These are phyloP conservation scores for Ochropleura plecta DNA, from an alignment of 2,888 invertebrate species.

Conservation along the genomic window DNA sequence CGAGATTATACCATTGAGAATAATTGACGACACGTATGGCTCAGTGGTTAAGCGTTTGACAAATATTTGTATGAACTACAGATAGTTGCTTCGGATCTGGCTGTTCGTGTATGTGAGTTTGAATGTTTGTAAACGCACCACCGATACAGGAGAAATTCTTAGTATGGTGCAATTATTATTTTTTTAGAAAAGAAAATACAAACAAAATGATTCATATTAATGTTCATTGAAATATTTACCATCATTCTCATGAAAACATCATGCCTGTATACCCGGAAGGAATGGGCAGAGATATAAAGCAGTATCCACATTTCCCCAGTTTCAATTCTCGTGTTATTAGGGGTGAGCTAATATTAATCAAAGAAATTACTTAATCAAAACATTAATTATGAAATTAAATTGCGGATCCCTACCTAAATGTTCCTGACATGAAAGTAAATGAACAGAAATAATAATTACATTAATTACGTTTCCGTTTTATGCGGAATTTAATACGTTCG, in stretches of 20 bases:
- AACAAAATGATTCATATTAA: not conserved
- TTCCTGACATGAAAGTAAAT: slow-evolving; percentile 51
- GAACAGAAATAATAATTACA: slow-evolving; percentile 29
- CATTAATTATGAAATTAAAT: slow-evolving; percentile 38
- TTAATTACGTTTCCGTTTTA: slow-evolving; percentile 54
- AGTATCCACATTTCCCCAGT: not conserved
- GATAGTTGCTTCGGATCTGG: too few relatives aligned
- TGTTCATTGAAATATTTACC: not conserved
- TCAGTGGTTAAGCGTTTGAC: too few relatives aligned
- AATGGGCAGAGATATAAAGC: not conserved
- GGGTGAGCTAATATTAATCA: not conserved
- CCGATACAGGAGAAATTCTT: too few relatives aligned
- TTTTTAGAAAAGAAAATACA: not conserved
- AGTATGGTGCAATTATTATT: too few relatives aligned
- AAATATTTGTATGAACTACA: too few relatives aligned
- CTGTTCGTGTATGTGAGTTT: too few relatives aligned
- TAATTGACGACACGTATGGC: too few relatives aligned
- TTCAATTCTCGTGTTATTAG: not conserved
- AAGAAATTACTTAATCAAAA: slow-evolving; percentile 12
- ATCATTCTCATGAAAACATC: not conserved
- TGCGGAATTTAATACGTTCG: slow-evolving; percentile 40
- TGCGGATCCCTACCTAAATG: slow-evolving; percentile 14
- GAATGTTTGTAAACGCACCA: too few relatives aligned
- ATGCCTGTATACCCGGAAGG: not conserved
- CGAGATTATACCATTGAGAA: too few relatives aligned